phyloP scores from a whole-genome alignment of 2,888 invertebrate species.

The Apodemia zela region DNA sequence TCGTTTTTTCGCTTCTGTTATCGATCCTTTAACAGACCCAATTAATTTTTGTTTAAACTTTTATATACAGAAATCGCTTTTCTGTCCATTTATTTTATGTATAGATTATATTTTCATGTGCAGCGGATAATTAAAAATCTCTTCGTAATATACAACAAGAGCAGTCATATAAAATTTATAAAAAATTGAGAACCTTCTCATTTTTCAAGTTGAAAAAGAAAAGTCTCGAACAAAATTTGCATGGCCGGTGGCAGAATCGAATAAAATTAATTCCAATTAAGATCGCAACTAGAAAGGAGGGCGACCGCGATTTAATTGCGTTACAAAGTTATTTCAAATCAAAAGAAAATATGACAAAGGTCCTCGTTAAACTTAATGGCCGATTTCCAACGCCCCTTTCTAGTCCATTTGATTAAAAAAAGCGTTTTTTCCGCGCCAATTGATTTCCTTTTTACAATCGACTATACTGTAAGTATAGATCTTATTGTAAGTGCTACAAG shows the following conservation, averaged over 20 bases:
- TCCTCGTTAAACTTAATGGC: slow-evolving; percentile 70
- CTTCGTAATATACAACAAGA: background rate
- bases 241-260: slow-evolving; percentile 15
- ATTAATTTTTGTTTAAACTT: too few relatives aligned
- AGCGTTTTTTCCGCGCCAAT: slow-evolving; percentile 60
- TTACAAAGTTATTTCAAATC: slow-evolving; percentile 51
- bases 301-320: slow-evolving; percentile 37
- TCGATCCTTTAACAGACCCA: too few relatives aligned
- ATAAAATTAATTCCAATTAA: slow-evolving; percentile 23
- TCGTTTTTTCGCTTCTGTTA: too few relatives aligned
- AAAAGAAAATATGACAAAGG: slow-evolving; percentile 75
- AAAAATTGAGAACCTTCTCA: background rate
- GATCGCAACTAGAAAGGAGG: slow-evolving; percentile 19
- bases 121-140: background rate
- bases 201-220: slow-evolving; percentile 1
- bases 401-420: slow-evolving; percentile 72
- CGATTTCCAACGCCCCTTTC: slow-evolving; percentile 61
- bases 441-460: slow-evolving; percentile 61
- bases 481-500: slow-evolving; percentile 34
- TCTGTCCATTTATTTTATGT: too few relatives aligned
- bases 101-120: too few relatives aligned
- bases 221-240: slow-evolving; percentile 12
- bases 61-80: too few relatives aligned
- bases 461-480: slow-evolving; percentile 32
- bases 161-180: background rate